A percentile compares a stretch with the other conserved stretches of the same genome.
Conservation (phyloP, 1,140 invertebrate species). For the Neodiprion fabricii region DNA sequence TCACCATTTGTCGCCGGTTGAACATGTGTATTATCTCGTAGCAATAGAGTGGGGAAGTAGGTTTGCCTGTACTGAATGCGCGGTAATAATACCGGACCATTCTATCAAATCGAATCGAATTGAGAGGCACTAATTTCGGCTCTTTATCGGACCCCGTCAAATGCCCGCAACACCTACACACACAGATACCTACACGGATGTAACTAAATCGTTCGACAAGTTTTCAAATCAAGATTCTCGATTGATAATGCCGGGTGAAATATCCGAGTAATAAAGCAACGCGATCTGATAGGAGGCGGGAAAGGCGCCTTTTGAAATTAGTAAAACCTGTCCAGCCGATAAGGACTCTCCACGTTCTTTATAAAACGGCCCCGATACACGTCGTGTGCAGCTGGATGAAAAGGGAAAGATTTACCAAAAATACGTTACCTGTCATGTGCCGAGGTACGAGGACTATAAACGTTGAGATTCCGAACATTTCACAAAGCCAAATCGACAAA, state of each 20-base stretch:
- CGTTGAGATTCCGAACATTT: no score
- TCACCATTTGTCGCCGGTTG: neutral
- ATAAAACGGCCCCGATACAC: neutral
- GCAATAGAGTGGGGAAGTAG: neutral
- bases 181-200: neutral
- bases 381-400: no score
- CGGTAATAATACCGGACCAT: neutral
- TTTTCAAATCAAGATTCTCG: neutral
- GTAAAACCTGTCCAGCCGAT: neutral
- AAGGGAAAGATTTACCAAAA: no score
- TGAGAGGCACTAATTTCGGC: neutral
- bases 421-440: no score
- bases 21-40: neutral
- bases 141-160: neutral
- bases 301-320: neutral
- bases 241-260: neutral
- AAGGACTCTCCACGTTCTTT: neutral
- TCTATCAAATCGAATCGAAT: conserved; percentile 2
- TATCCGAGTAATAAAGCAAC: neutral
- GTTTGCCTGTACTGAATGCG: neutral
- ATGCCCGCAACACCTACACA: no score
- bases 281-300: neutral
- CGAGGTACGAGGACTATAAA: no score
- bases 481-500: no score
- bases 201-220: neutral